Conservation (phyloP, 2,888 invertebrate genomes). For the Perdita meconis region DNA sequence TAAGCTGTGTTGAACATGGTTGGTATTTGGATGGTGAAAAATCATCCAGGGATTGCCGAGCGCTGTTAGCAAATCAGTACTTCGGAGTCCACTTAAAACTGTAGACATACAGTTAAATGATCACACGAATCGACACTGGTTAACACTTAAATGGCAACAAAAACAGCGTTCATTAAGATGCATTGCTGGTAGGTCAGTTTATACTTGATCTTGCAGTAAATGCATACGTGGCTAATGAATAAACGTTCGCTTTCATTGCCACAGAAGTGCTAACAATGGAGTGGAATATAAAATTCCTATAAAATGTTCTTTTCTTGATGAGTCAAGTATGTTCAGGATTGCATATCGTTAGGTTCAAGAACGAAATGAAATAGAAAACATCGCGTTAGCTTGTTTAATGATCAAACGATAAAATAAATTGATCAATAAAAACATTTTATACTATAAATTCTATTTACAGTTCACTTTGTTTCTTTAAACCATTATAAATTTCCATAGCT, state of each 20-base stretch:
- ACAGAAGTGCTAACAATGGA: slow-evolving; percentile 3
- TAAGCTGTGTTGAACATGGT: too few relatives aligned
- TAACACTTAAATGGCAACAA: too few relatives aligned
- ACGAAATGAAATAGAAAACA: neutral
- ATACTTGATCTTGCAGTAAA: slow-evolving; percentile 42
- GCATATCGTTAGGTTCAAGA: neutral
- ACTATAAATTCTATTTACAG: neutral
- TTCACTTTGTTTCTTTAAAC: neutral
- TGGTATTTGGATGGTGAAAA: too few relatives aligned
- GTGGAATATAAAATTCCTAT: neutral
- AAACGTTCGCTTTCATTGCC: neutral
- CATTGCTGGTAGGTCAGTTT: slow-evolving; percentile 44
- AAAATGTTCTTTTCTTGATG: neutral
- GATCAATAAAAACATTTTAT: neutral
- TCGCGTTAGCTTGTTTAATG: neutral
- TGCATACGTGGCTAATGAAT: slow-evolving; percentile 61
- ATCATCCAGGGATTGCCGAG: too few relatives aligned
- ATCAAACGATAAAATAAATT: neutral
- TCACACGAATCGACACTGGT: too few relatives aligned
- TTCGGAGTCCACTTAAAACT: too few relatives aligned
- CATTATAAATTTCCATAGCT: neutral
- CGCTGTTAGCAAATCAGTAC: too few relatives aligned
- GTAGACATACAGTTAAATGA: too few relatives aligned
- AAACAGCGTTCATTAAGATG: slow-evolving; percentile 11
- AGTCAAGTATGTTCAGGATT: neutral